A percentile compares a stretch with the other conserved stretches of the same genome.
These are phyloP conservation scores for Scophthalmus maximus DNA, from an alignment of 2,113 vertebrate genomes.

Conservation along the genomic window DNA sequence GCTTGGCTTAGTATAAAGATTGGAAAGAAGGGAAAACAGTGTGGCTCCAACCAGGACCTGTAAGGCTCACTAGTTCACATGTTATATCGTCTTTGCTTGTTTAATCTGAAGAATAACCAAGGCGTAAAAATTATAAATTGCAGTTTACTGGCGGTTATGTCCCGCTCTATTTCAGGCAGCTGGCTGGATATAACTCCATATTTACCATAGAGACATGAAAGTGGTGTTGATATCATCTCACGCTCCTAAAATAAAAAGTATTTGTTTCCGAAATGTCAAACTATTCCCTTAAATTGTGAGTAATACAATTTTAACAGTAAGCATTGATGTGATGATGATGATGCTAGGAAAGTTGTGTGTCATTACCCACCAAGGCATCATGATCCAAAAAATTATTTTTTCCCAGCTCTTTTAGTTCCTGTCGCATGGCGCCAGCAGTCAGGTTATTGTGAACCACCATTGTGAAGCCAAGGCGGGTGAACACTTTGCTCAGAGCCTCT, in stretches of 20 bases:
- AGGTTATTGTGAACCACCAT: conserved; percentile 64
- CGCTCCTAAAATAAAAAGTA: not conserved
- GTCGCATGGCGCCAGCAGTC: conserved; percentile 58
- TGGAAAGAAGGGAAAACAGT: no score
- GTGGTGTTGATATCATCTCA: not conserved
- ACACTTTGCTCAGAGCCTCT: conserved; percentile 78
- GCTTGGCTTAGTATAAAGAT: no score
- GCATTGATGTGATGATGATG: not conserved
- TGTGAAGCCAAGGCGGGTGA: conserved; percentile 80
- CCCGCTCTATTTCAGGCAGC: not conserved
- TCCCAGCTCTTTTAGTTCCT: conserved; percentile 42
- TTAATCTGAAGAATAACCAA: no score
- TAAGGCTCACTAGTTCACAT: no score
- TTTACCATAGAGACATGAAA: not conserved
- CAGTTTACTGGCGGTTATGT: not conserved
- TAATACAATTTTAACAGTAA: not conserved
- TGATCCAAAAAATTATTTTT: conserved; percentile 53
- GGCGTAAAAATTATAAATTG: no score
- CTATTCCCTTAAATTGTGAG: not conserved
- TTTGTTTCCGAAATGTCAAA: no score
- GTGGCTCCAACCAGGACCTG: no score
- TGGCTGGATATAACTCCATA: not conserved
- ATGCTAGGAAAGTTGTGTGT: not conserved
- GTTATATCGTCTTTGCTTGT: no score
- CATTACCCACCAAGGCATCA: conserved; percentile 85